Conservation (phyloP, 1,140 invertebrate species). For the Nephotettix cincticeps region DNA sequence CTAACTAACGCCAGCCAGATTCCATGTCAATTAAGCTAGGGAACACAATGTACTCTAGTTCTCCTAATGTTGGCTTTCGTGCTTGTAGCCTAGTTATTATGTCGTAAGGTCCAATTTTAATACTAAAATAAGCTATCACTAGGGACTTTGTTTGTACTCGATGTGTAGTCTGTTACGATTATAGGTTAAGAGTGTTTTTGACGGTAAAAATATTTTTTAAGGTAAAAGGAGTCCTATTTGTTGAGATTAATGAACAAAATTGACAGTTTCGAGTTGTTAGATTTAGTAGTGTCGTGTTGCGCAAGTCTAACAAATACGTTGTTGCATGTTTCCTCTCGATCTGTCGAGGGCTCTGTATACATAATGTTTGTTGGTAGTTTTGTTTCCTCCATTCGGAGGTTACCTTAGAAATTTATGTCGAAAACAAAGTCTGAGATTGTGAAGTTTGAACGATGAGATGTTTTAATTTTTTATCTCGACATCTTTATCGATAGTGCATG, state of each 20-base stretch:
- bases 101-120: constrained; percentile 26
- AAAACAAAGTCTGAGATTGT: constrained; percentile 36
- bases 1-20: constrained; percentile 11
- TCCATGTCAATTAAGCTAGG: constrained; percentile 8
- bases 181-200: constrained; percentile 11
- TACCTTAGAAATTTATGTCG: constrained; percentile 31
- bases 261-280: constrained; percentile 16
- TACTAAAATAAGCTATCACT: not conserved
- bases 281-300: constrained; percentile 20
- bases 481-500: constrained; percentile 26
- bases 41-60: constrained; percentile 4
- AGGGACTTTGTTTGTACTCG: constrained; percentile 18
- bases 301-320: constrained; percentile 8
- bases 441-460: constrained; percentile 36
- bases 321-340: constrained; percentile 22
- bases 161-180: constrained; percentile 16
- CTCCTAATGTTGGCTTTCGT: constrained; percentile 20
- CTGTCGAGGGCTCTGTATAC: constrained; percentile 13
- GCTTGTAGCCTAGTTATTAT: constrained; percentile 19
- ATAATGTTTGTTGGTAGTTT: constrained; percentile 26
- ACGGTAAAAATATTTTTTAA: constrained; percentile 25
- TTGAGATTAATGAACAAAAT: constrained; percentile 25
- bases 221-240: constrained; percentile 29
- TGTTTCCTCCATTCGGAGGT: constrained; percentile 13
- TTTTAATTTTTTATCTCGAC: constrained; percentile 36